Evolutionary conservation across 2,888 invertebrate species (phyloP).

Genomic region (Eupeodes luniger): DNA sequence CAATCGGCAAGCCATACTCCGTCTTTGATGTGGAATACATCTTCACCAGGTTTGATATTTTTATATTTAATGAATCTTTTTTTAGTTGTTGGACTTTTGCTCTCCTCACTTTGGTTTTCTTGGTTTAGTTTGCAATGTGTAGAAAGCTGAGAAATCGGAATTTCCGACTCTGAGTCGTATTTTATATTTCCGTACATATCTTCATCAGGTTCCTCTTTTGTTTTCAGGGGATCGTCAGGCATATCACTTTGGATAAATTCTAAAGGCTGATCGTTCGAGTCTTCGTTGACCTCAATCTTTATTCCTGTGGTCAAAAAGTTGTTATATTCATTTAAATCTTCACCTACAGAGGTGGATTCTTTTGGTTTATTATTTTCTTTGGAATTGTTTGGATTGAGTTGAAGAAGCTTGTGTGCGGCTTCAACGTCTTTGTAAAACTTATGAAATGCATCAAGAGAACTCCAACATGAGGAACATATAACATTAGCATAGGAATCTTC

Average conservation of each 20-base stretch:
- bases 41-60: not conserved
- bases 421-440: constrained; percentile 16
- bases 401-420: not conserved
- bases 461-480: constrained; percentile 18
- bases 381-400: not conserved
- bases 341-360: not conserved
- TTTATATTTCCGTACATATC: not conserved
- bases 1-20: constrained; percentile 16
- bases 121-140: not conserved
- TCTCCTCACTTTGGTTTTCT: not conserved
- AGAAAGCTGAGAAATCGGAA: constrained; percentile 20
- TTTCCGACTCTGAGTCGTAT: constrained; percentile 24
- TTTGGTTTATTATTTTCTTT: not conserved
- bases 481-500: not conserved
- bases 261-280: not conserved
- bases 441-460: constrained; percentile 12
- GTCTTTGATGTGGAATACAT: constrained; percentile 24
- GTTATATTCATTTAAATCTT: not conserved
- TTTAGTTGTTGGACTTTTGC: not conserved
- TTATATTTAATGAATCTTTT: not conserved
- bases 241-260: not conserved
- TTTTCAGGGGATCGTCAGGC: not conserved
- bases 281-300: constrained; percentile 28
- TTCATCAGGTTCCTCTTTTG: not conserved
- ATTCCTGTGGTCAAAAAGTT: not conserved